These are phyloP conservation scores for Macrobrachium rosenbergii DNA, from an alignment of 1,140 invertebrate species.

Conservation along the genomic window DNA sequence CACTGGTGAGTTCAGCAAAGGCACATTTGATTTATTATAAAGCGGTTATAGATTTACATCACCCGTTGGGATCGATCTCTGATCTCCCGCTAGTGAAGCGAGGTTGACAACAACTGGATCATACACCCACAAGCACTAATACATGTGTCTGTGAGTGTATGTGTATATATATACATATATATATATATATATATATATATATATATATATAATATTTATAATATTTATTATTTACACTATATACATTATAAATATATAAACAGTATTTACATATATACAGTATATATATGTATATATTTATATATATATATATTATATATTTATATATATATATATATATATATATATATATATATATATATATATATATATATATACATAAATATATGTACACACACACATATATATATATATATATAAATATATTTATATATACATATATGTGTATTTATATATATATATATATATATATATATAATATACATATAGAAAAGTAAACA, in stretches of 20 bases:
- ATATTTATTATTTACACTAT: constrained; percentile 13
- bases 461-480: constrained; percentile 13
- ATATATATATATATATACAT: constrained; percentile 1
- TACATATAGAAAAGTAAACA: neutral
- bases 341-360: constrained; percentile 11
- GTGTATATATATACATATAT: no score
- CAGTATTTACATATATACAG: constrained; percentile 1
- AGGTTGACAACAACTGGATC: no score
- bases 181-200: no score
- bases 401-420: neutral
- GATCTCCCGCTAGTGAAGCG: no score
- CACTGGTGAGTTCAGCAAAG: no score
- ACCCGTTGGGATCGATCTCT: no score
- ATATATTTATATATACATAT: neutral
- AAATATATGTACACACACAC: neutral
- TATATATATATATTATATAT: constrained; percentile 16
- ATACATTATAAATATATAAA: neutral
- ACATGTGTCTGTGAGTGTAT: no score
- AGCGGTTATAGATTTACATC: no score
- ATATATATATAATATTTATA: constrained; percentile 27
- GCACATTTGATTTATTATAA: no score
- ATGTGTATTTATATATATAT: constrained; percentile 4
- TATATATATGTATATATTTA: constrained; percentile 18
- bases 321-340: constrained; percentile 13
- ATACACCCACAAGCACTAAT: no score